These are phyloP conservation scores for Penaeus chinensis DNA, from an alignment of 1,140 invertebrate species.

Conservation along the genomic window DNA sequence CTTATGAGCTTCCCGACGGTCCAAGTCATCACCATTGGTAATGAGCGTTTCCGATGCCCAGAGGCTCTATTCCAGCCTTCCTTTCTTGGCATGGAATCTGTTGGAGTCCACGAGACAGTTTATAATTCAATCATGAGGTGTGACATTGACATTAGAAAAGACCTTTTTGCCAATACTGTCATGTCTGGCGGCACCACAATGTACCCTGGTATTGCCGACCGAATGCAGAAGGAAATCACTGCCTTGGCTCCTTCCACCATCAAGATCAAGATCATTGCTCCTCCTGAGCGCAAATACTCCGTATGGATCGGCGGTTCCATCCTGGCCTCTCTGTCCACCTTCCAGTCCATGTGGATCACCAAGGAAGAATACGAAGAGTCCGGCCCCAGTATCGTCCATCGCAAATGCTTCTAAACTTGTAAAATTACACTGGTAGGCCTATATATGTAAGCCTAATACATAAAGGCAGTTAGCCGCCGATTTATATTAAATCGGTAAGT, in stretches of 20 bases:
- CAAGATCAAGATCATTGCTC: conserved; percentile 73
- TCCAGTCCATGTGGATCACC: conserved; percentile 59
- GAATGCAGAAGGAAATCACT: conserved; percentile 75
- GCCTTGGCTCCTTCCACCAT: conserved; percentile 73
- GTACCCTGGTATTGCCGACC: conserved; percentile 75
- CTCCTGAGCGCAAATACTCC: conserved; percentile 58
- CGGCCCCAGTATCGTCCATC: conserved; percentile 71
- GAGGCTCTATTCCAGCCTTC: conserved; percentile 71
- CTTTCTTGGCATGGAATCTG: conserved; percentile 86
- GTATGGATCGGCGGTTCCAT: conserved; percentile 62
- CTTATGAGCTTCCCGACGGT: conserved; percentile 50
- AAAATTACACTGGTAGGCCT: no score
- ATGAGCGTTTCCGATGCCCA: no score
- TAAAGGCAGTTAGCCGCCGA: no score
- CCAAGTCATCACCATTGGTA: conserved; percentile 11
- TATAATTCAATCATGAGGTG: conserved; percentile 89
- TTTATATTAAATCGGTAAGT: no score
- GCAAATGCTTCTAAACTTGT: conserved; percentile 74
- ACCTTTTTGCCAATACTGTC: conserved; percentile 84
- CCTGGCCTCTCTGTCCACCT: conserved; percentile 56
- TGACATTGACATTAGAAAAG: conserved; percentile 74
- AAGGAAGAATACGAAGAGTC: conserved; percentile 56
- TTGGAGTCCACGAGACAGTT: conserved; percentile 85
- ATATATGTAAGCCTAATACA: no score
- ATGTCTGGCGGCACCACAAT: conserved; percentile 76